phyloP scores from a whole-genome alignment of 2,113 vertebrate species.

The Tragulus kanchil region DNA sequence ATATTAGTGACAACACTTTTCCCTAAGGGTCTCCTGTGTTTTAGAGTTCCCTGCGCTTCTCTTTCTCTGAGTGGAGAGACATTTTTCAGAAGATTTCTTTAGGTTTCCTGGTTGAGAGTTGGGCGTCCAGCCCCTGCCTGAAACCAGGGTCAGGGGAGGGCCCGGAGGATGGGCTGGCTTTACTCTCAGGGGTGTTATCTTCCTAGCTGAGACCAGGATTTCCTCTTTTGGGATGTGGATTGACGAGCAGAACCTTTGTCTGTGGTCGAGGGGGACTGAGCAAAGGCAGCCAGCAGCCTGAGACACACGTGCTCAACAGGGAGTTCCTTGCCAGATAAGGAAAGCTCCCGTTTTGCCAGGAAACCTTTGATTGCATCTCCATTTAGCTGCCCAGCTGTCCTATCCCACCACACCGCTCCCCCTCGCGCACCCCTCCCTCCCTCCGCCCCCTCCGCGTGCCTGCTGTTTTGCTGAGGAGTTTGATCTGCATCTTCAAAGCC shows the following conservation, averaged over 20 bases:
- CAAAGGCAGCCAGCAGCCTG: not conserved
- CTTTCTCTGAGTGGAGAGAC: not conserved
- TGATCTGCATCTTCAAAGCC: not conserved
- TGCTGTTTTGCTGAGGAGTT: not conserved
- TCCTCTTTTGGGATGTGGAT: too few species aligned
- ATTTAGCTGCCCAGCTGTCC: not conserved
- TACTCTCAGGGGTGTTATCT: not conserved
- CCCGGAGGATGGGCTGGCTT: not conserved
- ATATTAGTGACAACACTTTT: too few species aligned
- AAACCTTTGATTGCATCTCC: too few species aligned
- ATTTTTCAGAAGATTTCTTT: not conserved
- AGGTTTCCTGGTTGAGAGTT: not conserved
- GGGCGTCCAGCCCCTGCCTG: not conserved
- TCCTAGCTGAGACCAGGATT: too few species aligned
- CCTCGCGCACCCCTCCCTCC: too few species aligned
- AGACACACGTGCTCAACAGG: not conserved
- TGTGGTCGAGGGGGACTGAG: too few species aligned
- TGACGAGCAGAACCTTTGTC: too few species aligned
- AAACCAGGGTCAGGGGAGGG: not conserved
- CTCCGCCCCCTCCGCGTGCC: rapidly evolving
- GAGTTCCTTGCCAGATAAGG: not conserved
- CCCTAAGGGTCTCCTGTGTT: not conserved
- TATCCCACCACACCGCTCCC: too few species aligned
- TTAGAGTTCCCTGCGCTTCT: not conserved
- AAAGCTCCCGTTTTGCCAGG: not conserved